Conservation (phyloP, 2,888 invertebrate genomes). For the Isoperla grammatica region DNA sequence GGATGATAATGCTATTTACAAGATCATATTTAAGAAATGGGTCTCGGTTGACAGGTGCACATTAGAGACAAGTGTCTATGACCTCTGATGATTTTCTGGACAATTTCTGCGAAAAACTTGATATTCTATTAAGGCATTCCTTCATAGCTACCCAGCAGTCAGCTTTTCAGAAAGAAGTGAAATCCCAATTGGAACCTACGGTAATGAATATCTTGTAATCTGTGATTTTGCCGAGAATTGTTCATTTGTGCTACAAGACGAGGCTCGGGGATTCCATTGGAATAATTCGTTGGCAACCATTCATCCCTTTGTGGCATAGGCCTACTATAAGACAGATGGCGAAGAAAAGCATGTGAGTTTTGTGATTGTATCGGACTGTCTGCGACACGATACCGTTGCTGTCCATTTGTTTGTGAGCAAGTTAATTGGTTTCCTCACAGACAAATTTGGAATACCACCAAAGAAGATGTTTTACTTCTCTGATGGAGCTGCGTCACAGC, state of each 20-base stretch:
- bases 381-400: conserved; percentile 29
- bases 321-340: not conserved
- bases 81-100: conserved; percentile 17
- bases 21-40: too few species aligned
- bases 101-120: conserved; percentile 2
- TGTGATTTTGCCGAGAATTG: too few species aligned
- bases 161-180: too few species aligned
- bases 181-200: too few species aligned
- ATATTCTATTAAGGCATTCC: not conserved
- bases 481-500: conserved; percentile 29
- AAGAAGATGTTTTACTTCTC: conserved; percentile 30
- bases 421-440: conserved; percentile 15
- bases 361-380: conserved; percentile 15
- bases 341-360: not conserved
- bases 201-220: too few species aligned
- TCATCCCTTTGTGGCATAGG: conserved; percentile 1
- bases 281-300: not conserved
- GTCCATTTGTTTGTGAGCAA: conserved; percentile 28
- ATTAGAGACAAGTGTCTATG: conserved; percentile 9
- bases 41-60: too few species aligned
- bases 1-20: too few species aligned
- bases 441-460: conserved; percentile 23
- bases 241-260: not conserved
- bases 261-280: not conserved
- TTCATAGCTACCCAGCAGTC: too few species aligned